Evolutionary conservation across 1,140 invertebrate species (phyloP).

Genomic region (Brevipalpus yothersi): DNA sequence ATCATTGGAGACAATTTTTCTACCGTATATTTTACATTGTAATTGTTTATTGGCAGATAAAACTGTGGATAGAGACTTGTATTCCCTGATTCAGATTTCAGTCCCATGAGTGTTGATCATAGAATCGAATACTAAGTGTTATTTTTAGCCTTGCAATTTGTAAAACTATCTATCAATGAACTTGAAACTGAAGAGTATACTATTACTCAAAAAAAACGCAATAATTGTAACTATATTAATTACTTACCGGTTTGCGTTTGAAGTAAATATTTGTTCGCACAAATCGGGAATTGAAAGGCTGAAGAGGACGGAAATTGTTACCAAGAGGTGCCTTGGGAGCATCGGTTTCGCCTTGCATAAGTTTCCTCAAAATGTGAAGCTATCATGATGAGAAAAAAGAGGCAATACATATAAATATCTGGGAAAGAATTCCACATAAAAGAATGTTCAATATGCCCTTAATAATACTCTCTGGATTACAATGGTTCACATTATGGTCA

Average conservation of each 20-base stretch:
- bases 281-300: constrained; percentile 63
- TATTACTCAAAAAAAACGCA: not conserved
- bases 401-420: not conserved
- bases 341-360: constrained; percentile 60
- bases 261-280: constrained; percentile 89
- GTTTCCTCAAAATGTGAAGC: constrained; percentile 47
- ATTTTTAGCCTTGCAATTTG: not conserved
- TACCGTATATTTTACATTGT: no score
- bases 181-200: not conserved
- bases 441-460: not conserved
- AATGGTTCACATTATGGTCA: no score
- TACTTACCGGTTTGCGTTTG: constrained; percentile 41
- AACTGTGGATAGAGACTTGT: no score
- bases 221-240: no score
- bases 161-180: not conserved
- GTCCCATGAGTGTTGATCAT: no score
- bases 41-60: no score
- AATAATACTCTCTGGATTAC: not conserved
- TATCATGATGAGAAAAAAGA: constrained; percentile 19
- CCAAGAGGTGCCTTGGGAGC: constrained; percentile 66
- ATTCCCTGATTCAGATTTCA: no score
- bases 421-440: not conserved
- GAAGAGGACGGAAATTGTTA: constrained; percentile 72
- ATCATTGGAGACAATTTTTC: no score
- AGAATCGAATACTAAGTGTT: no score